Evolutionary conservation across 1,140 invertebrate species (phyloP).

Genomic region (Hycleus phaleratus): DNA sequence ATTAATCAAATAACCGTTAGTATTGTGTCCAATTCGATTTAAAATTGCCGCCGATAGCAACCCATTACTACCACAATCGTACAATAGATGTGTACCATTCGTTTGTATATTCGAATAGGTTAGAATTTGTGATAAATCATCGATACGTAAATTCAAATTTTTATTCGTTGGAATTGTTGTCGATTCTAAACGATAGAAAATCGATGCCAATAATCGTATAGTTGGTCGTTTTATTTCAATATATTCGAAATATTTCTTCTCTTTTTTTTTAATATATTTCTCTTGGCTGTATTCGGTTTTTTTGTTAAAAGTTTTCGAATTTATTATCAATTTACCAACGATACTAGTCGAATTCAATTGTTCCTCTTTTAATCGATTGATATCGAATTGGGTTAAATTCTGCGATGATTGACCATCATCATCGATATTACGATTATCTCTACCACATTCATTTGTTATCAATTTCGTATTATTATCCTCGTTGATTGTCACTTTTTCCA

Average conservation of each 20-base stretch:
- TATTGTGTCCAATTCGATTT: constrained; percentile 57
- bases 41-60: constrained; percentile 75
- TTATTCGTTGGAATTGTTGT: constrained; percentile 42
- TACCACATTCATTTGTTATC: constrained; percentile 50
- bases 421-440: constrained; percentile 77
- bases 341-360: constrained; percentile 74
- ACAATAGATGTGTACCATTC: constrained; percentile 67
- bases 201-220: constrained; percentile 64
- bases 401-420: constrained; percentile 78
- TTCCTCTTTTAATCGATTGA: constrained; percentile 64
- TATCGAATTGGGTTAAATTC: constrained; percentile 73
- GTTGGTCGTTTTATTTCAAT: constrained; percentile 68
- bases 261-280: constrained; percentile 92
- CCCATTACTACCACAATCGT: constrained; percentile 80
- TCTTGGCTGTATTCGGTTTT: constrained; percentile 91
- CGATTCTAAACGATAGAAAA: constrained; percentile 69
- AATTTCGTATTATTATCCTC: constrained; percentile 38
- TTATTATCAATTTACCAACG: constrained; percentile 76
- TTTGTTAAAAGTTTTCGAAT: constrained; percentile 75
- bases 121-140: constrained; percentile 81
- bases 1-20: constrained; percentile 59
- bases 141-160: constrained; percentile 71
- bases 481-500: constrained; percentile 45
- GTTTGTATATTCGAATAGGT: constrained; percentile 71
- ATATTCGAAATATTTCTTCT: constrained; percentile 80